Base-by-base conservation (phyloP, 2,797 vertebrate species). In the Pangasius mekongensis region DNA sequence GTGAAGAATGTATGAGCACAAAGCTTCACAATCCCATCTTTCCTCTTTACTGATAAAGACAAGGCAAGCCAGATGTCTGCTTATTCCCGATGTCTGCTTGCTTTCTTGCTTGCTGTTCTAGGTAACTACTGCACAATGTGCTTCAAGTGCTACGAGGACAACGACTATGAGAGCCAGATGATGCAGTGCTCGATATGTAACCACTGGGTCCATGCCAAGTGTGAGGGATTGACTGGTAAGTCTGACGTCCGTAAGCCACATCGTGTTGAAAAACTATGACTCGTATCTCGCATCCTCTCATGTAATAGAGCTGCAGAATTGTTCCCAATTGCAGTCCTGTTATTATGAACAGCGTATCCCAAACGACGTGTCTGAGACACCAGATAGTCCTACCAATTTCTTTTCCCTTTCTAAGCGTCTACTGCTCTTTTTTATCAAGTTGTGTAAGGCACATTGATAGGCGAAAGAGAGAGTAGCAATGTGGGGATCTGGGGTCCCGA, bases 91-190 rank as follows among this genome's bases (percentile, higher is more conserved):
- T 67, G n/a, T 73, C 43, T n/a, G 36, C 10, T 77, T 13, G 27
- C 14, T 43, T 36, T 78, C 88, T 16, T 87, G 8, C 24, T 58
- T 88, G 66, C 86, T 71, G 7, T 73, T 69, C 69, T 66, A 98
- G 98, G 98, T 89, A 98, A 98, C 95, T 98, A 97, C 94, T 98
- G 98, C 92, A 97, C 98, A 0, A 98, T 98, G 92, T 98, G 98
- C 93, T 97, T 96, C 89, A 98, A 97, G 93, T 98, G 98, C 94
- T 98, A 98, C 27, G 98, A 98, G 91, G 98, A 98, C 92, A 98
- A 97, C 33, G 97, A 98, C 94, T 98, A 98, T 0, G 97, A 98
- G 83, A 98, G 97, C 94, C 97, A 98, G 92, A 98, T 98, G 97
- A 97, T 98, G 96, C 97, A 98, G 91, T 98, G 98, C 52, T 97